Percentiles rank a stretch among this genome's conserved stretches.
Conservation (phyloP, 2,113 vertebrate species). For the Uria lomvia region DNA sequence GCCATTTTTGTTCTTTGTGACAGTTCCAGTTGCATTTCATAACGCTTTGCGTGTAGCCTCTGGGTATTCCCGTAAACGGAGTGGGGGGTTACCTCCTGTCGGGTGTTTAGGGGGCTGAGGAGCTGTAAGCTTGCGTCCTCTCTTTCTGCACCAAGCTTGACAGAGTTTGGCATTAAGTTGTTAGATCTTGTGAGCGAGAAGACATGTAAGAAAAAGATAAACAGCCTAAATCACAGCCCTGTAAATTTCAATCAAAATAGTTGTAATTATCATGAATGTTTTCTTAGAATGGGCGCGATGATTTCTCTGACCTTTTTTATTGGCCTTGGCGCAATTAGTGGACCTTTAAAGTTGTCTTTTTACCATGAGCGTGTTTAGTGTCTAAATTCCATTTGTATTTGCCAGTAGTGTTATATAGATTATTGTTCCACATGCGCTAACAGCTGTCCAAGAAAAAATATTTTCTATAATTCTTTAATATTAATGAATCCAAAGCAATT, state of each 20-base stretch:
- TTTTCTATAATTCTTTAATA: constrained; percentile 53
- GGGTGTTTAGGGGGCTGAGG: background rate
- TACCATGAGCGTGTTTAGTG: background rate
- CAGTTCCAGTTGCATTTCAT: background rate
- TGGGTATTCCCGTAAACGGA: background rate
- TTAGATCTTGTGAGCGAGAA: background rate
- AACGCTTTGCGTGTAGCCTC: background rate
- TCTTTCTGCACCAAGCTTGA: background rate
- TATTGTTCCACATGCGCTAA: constrained; percentile 44
- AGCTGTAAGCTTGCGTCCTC: background rate
- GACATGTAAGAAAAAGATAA: background rate
- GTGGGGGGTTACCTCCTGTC: background rate
- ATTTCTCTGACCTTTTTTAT: background rate
- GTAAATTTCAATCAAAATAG: background rate
- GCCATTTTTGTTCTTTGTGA: background rate
- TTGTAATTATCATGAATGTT: background rate
- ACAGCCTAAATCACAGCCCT: background rate
- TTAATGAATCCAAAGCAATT: constrained; percentile 59
- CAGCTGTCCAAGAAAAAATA: constrained; percentile 49
- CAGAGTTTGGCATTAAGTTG: background rate
- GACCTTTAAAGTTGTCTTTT: background rate
- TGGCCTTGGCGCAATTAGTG: background rate
- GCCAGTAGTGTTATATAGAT: background rate
- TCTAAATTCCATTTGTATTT: constrained; percentile 3
- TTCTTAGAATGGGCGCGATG: background rate